These are phyloP conservation scores for Venustaconcha ellipsiformis DNA, from an alignment of 1,140 invertebrate species.

Conservation along the genomic window DNA sequence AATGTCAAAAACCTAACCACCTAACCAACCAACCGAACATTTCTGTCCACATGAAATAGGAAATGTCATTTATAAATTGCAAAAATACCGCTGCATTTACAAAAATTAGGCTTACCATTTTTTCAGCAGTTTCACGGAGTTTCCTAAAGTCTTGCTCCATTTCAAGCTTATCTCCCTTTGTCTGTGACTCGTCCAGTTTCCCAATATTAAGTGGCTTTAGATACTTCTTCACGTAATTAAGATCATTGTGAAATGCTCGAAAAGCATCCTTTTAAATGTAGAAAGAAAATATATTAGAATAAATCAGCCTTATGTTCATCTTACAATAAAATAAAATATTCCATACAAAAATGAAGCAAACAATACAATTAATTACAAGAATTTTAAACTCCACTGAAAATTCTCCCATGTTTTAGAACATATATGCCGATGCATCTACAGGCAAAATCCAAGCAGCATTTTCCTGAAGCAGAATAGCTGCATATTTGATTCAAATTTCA, in stretches of 20 bases:
- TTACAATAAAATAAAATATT: no score
- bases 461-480: no score
- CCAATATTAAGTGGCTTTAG: conserved; percentile 62
- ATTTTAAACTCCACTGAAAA: no score
- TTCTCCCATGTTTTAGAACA: no score
- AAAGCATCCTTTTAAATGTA: conserved; percentile 62
- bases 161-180: conserved; percentile 10
- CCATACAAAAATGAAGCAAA: no score
- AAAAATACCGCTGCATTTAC: no score
- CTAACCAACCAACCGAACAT: background rate
- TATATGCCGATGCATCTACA: no score
- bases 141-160: conserved; percentile 61
- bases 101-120: conserved; percentile 52
- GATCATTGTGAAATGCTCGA: conserved; percentile 63
- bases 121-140: conserved; percentile 56
- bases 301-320: background rate
- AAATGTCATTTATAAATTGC: no score
- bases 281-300: background rate
- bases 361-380: no score
- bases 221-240: conserved; percentile 57
- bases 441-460: no score
- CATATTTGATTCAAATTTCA: no score
- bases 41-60: no score
- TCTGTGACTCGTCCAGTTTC: conserved; percentile 34
- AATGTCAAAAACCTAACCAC: background rate